Conservation (phyloP, 1,140 invertebrate species). For the Portunus trituberculatus region DNA sequence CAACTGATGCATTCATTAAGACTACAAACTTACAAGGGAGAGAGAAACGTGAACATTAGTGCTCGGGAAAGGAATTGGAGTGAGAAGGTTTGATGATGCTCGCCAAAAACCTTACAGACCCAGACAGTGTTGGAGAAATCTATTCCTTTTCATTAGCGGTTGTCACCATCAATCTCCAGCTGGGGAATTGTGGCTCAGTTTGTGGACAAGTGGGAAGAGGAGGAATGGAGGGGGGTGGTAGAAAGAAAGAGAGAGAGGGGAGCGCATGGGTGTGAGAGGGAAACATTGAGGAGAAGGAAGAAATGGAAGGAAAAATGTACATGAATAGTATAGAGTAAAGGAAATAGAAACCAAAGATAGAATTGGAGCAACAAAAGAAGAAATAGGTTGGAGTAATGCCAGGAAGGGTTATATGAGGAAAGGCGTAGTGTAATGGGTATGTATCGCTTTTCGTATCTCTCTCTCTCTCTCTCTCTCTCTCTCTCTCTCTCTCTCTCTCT, state of each 20-base stretch:
- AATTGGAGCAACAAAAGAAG: neutral
- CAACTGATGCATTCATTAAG: no score
- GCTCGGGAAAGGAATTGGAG: neutral
- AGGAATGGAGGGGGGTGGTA: neutral
- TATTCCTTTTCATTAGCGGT: conserved; percentile 23
- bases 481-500: neutral
- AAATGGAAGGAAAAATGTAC: conserved; percentile 9
- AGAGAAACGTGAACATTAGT: neutral
- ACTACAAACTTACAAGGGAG: neutral
- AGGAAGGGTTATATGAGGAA: neutral
- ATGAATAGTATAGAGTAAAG: neutral
- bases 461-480: neutral
- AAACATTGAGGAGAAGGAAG: neutral
- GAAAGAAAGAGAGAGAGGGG: neutral
- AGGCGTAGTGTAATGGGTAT: neutral
- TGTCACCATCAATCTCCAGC: neutral
- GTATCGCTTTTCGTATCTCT: neutral
- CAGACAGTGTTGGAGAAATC: conserved; percentile 8
- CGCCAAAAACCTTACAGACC: neutral
- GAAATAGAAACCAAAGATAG: neutral
- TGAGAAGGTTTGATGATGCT: conserved; percentile 12
- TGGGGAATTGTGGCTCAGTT: neutral
- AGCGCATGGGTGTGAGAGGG: neutral
- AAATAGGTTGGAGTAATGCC: neutral
- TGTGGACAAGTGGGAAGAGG: neutral